Evolutionary conservation across 2,797 vertebrate genomes (phyloP).

Genomic region (Aphelocoma californica): DNA sequence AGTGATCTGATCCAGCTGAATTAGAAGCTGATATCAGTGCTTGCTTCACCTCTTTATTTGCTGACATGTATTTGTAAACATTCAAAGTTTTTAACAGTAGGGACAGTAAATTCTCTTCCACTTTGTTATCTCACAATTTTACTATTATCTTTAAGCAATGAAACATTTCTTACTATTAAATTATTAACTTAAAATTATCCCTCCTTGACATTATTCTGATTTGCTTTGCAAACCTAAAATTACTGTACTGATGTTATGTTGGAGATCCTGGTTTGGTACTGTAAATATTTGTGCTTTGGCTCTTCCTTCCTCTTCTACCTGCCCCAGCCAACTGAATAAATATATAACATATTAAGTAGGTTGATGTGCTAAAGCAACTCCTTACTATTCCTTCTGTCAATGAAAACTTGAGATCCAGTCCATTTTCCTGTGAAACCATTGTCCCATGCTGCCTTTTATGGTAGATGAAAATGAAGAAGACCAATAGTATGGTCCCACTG

Average conservation of each 20-base stretch:
- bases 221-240: not conserved
- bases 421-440: not conserved
- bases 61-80: constrained; percentile 9
- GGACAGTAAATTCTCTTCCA: not conserved
- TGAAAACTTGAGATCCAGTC: not conserved
- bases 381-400: not conserved
- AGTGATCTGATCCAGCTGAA: constrained; percentile 45
- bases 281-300: not conserved
- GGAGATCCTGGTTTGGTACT: not conserved
- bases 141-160: not conserved
- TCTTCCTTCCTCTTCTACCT: not conserved
- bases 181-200: not conserved
- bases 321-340: not conserved
- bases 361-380: not conserved
- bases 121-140: not conserved
- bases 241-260: not conserved
- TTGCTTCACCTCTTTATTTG: constrained; percentile 28
- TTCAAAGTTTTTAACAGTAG: not conserved
- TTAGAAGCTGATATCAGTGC: constrained; percentile 2
- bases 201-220: not conserved
- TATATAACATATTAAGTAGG: not conserved
- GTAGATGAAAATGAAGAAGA: not conserved
- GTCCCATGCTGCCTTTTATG: not conserved
- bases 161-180: not conserved
- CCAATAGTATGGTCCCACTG: not conserved